Evolutionary conservation across 2,888 invertebrate species (phyloP).

Genomic region (Phrixothrix hirtus): DNA sequence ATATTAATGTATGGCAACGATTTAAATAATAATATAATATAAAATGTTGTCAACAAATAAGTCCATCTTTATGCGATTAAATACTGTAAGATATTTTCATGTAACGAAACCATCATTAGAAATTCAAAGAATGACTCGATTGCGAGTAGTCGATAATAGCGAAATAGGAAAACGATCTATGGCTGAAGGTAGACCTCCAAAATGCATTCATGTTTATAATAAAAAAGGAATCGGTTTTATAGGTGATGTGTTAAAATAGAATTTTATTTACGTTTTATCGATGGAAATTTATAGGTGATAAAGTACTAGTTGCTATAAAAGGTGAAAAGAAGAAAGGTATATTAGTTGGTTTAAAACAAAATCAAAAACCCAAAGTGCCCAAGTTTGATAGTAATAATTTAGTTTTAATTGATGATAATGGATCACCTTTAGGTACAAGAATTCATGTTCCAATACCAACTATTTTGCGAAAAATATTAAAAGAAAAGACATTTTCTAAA

Average conservation of each 20-base stretch:
- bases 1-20: background rate
- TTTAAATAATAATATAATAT: background rate
- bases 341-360: slow-evolving; percentile 84
- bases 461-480: slow-evolving; percentile 79
- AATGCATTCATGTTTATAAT: slow-evolving; percentile 92
- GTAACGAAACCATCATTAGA: slow-evolving; percentile 65
- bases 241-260: slow-evolving; percentile 53
- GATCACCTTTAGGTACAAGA: slow-evolving; percentile 91
- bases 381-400: slow-evolving; percentile 95
- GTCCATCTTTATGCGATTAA: background rate
- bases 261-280: slow-evolving; percentile 6
- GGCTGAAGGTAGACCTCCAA: slow-evolving; percentile 91
- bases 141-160: slow-evolving; percentile 96
- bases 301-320: slow-evolving; percentile 89
- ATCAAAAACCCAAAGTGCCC: slow-evolving; percentile 79
- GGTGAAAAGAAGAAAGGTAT: slow-evolving; percentile 95
- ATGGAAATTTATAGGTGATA: slow-evolving; percentile 67
- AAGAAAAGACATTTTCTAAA: slow-evolving; percentile 77
- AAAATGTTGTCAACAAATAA: slow-evolving; percentile 7
- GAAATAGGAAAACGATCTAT: slow-evolving; percentile 93
- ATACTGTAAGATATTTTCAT: slow-evolving; percentile 56
- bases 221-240: slow-evolving; percentile 67
- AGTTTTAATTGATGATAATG: slow-evolving; percentile 93
- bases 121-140: slow-evolving; percentile 73
- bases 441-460: slow-evolving; percentile 96